These are phyloP conservation scores for Gymnobelideus leadbeateri DNA, from an alignment of 2,113 vertebrate genomes.

Conservation along the genomic window DNA sequence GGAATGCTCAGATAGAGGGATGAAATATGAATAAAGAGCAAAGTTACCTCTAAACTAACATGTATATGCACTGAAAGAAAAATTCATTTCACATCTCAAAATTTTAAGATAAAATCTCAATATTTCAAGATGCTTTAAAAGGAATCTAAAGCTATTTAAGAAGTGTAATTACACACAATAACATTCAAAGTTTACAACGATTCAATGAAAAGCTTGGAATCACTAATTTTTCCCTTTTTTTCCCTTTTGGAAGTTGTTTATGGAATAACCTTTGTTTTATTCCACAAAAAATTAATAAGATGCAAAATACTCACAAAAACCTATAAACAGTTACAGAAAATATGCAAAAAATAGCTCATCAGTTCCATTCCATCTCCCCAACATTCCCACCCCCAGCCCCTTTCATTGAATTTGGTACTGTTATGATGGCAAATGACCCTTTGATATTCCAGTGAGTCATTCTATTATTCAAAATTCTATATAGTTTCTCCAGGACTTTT, in stretches of 20 bases:
- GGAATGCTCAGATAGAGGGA: neutral
- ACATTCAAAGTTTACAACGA: neutral
- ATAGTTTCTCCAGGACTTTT: neutral
- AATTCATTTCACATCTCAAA: neutral
- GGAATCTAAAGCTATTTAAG: neutral
- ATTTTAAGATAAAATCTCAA: neutral
- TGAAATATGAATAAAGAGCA: neutral
- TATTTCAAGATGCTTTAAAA: neutral
- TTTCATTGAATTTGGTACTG: neutral
- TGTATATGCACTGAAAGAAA: neutral
- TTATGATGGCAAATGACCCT: neutral
- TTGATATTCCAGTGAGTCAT: neutral
- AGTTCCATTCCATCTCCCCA: neutral
- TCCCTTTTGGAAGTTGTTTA: neutral
- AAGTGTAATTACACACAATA: neutral
- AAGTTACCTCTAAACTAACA: neutral
- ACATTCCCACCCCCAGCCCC: neutral
- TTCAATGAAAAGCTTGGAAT: neutral
- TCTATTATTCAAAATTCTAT: neutral
- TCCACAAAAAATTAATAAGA: neutral
- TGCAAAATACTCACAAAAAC: neutral
- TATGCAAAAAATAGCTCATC: neutral
- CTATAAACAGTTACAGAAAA: neutral
- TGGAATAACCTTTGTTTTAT: neutral
- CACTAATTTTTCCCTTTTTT: neutral